These are phyloP conservation scores for Macrophya annulata DNA, from an alignment of 2,888 invertebrate genomes.

Conservation along the genomic window DNA sequence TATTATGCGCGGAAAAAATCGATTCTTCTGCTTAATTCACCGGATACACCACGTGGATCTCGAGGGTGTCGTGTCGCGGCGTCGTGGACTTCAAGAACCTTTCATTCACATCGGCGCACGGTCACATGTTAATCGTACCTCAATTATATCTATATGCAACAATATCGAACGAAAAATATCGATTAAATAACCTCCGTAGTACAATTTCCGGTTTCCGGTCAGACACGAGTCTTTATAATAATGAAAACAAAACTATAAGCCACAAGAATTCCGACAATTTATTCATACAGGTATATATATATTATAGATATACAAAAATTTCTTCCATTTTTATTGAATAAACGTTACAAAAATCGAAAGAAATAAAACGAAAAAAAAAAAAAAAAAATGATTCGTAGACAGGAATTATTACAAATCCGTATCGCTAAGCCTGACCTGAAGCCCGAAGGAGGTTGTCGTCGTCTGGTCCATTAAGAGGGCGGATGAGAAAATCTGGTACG, in stretches of 20 bases:
- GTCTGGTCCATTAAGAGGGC: constrained; percentile 24
- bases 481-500: neutral
- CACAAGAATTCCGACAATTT: neutral
- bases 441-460: constrained; percentile 27
- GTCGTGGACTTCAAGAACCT: constrained; percentile 15
- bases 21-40: constrained; percentile 12
- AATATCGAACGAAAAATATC: neutral
- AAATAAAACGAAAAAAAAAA: neutral
- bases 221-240: neutral
- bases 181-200: neutral
- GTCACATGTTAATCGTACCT: neutral
- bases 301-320: neutral
- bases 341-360: neutral
- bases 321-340: neutral
- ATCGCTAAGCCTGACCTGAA: constrained; percentile 18
- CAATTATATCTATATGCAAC: neutral
- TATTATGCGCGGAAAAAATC: constrained; percentile 28
- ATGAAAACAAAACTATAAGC: neutral
- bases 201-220: neutral
- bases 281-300: too few species aligned
- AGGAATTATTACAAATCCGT: constrained; percentile 10
- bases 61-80: neutral
- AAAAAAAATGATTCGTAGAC: neutral
- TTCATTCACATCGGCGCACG: constrained; percentile 32
- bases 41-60: constrained; percentile 34